Base-by-base conservation (phyloP, 2,113 vertebrate species). In the Poeciliopsis retropinna region DNA sequence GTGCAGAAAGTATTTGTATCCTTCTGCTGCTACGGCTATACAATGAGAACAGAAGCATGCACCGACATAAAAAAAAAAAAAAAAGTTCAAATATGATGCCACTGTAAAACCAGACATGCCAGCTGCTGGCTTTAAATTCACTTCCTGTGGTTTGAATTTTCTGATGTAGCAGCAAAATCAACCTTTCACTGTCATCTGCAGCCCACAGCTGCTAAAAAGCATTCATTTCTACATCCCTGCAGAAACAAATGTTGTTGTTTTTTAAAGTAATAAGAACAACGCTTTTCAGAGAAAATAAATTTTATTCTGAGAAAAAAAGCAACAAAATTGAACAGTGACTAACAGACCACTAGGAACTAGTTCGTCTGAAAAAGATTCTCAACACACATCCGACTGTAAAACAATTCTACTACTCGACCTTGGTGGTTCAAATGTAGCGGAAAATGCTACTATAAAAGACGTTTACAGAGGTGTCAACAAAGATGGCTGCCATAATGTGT, bases 291-390 rank as follows among this genome's bases (percentile, higher is more conserved):
- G 79, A 87, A 89, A 91, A 89, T 78, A 79, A 79, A 67, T 37
- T 92, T 92, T 93, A 94, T 94, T 94, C 86, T 85, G 64, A 82
- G 85, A 88, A 76, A 84, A 64, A 66, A 69, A 60, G 85, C 80
- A 89, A 90, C 87, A 85, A 68, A 57, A 10, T 11, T 57, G 25
- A 47, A 92, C 90, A 91, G 65, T 81, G 81, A 88, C 69, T 79
- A 41, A 74, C 39, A 85, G 78, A 82, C 72, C 74, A 67, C 41
- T 79, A 70, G 79, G 31, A 84, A 85, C 73, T 62, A 78, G 51
- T 74, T 66, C 60, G 69, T 64, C 54, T 54, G 30, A 57, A 19
- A 83, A 60, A 32, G 4, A 67, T 25, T 29, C 54, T 60, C 37
- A 66, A 30, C 72, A 73, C 67, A 67, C 64, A 62, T 67, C 32